Conservation (phyloP, 1,140 invertebrate genomes). For the Drosophila dunni region DNA sequence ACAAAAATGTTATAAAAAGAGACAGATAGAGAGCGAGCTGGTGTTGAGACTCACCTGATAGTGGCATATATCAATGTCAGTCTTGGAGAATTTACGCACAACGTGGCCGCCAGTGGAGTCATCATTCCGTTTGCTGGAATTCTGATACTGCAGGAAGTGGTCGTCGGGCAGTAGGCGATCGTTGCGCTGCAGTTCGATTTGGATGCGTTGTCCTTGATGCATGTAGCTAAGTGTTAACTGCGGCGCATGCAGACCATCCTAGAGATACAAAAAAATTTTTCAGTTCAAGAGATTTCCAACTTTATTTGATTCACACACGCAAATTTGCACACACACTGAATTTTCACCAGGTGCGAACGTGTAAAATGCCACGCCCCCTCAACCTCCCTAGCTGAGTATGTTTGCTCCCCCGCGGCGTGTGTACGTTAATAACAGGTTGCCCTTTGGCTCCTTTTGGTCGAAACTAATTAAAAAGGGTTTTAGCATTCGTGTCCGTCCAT, state of each 20-base stretch:
- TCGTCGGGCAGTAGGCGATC: constrained; percentile 90
- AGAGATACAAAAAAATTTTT: constrained; percentile 62
- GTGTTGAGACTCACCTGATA: constrained; percentile 71
- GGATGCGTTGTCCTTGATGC: constrained; percentile 88
- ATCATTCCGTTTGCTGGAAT: constrained; percentile 80
- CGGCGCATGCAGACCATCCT: constrained; percentile 89
- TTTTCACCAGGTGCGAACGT: constrained; percentile 57
- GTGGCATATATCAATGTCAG: constrained; percentile 84
- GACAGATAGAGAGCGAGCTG: constrained; percentile 11
- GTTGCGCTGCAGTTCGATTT: constrained; percentile 91
- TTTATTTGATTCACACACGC: constrained; percentile 65
- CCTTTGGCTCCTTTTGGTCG: constrained; percentile 24
- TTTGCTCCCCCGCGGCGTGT: neutral
- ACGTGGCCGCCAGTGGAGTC: constrained; percentile 85
- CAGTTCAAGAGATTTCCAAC: constrained; percentile 36
- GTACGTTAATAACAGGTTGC: constrained; percentile 16
- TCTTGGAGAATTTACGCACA: constrained; percentile 85
- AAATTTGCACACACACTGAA: constrained; percentile 32
- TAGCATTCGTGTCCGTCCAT: constrained; percentile 5
- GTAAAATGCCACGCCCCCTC: constrained; percentile 40
- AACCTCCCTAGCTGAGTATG: constrained; percentile 4
- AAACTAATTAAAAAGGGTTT: constrained; percentile 73
- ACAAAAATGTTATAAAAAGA: constrained; percentile 17
- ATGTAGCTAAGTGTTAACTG: constrained; percentile 89
- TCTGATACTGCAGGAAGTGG: constrained; percentile 91